These are phyloP conservation scores for Solen grandis DNA, from an alignment of 1,140 invertebrate species.

Conservation along the genomic window DNA sequence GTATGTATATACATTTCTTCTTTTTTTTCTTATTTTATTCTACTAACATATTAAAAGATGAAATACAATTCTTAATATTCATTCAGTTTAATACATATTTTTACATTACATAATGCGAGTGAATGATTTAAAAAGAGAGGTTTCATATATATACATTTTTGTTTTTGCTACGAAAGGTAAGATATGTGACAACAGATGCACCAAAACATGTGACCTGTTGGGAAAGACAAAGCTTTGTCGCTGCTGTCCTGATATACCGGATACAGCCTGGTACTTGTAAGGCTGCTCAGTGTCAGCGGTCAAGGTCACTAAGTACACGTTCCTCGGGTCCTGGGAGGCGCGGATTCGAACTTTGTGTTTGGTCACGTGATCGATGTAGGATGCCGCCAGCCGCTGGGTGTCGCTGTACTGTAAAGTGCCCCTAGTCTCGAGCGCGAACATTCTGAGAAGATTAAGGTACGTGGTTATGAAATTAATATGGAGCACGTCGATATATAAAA, in stretches of 20 bases:
- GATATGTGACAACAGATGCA: background rate
- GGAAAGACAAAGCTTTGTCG: background rate
- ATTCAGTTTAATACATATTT: too few species aligned
- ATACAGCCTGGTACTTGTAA: background rate
- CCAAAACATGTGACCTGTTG: background rate
- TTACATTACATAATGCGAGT: too few species aligned
- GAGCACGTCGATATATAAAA: too few species aligned
- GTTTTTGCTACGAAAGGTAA: too few species aligned
- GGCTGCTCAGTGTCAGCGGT: background rate
- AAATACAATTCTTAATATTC: too few species aligned
- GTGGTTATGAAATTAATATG: too few species aligned
- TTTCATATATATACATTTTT: too few species aligned
- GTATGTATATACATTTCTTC: too few species aligned
- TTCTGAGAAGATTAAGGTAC: constrained; percentile 13
- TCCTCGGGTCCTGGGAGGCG: constrained; percentile 16
- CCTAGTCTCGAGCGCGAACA: constrained; percentile 36
- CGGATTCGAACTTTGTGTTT: constrained; percentile 20
- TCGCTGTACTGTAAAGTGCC: constrained; percentile 34
- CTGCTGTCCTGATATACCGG: background rate
- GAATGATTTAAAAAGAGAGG: too few species aligned
- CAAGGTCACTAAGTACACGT: constrained; percentile 5
- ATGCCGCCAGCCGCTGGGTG: constrained; percentile 11
- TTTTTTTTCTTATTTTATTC: too few species aligned
- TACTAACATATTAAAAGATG: too few species aligned
- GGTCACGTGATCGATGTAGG: constrained; percentile 20